Evolutionary conservation across 2,888 invertebrate genomes (phyloP), one percentile per base, ranked within the genome.

Genomic region (Oxytorus armatus): DNA sequence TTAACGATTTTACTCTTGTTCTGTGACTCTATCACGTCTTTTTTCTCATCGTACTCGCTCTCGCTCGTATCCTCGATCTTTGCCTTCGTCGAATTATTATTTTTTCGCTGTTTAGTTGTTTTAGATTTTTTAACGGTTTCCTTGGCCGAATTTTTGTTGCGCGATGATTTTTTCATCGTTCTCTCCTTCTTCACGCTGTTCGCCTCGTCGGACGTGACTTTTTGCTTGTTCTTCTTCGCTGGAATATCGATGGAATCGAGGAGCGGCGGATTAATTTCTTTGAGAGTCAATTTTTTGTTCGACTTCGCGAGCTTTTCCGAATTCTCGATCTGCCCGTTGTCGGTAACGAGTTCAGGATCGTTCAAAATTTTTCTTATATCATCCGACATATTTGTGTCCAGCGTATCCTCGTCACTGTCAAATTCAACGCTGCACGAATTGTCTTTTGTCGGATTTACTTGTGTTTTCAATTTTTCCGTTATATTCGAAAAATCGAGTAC

Each of bases 1-100:
- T 90, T 89, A 0, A 91, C 91, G 4, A 91, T 92, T 55, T 90
- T 91, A 25, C 84, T 88, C 51, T 92, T 92, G 53, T 86, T 89
- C 51, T 85, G 86, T 0, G 85, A 82, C 29, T 83, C 84, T 3
- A 51, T 72, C 3, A 80, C 84, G 8, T 86, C 86, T 4, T 80
- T 81, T 5, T 79, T 70, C 21, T 82, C 83, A 23, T 82, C 82
- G 53, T 76, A 53, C 21, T 90, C 91, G 11, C 77, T 83, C 1
- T 90, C 90, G 55, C 89, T 90, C 3, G 73, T 81, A 1, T 84
- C 73, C 1, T 70, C 65, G 10, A 74, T 29, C 23, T 33, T 65
- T 25, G 57, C 5, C 23, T 74, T 81, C 14, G 70, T 44, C 10
- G 59, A 33, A 63, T 73, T 75, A n/a, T 39, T 57, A 36, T 29